Evolutionary conservation across 1,140 invertebrate genomes (phyloP).

Genomic region (Temnothorax longispinosus): DNA sequence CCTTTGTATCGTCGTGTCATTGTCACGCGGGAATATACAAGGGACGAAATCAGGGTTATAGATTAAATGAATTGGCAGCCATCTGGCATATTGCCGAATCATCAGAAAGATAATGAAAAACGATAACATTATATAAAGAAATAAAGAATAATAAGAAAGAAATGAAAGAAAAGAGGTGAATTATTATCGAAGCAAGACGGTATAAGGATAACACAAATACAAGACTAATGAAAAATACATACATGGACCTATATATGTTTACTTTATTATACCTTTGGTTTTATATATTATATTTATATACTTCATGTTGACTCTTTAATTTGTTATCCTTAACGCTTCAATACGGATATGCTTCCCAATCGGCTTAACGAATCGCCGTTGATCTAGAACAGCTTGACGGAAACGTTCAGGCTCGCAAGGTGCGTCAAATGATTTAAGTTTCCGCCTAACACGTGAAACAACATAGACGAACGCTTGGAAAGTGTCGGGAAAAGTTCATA

Average conservation of each 20-base stretch:
- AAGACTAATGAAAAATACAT: background rate
- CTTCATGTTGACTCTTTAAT: background rate
- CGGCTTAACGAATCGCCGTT: background rate
- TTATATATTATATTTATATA: background rate
- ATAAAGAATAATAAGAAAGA: background rate
- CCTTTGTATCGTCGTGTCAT: background rate
- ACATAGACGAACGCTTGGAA: constrained; percentile 25
- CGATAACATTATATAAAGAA: background rate
- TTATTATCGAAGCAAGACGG: background rate
- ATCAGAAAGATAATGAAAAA: background rate
- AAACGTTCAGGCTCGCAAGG: constrained; percentile 6
- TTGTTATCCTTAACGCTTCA: background rate
- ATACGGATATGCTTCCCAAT: background rate
- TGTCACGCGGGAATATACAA: constrained; percentile 23
- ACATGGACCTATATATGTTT: background rate
- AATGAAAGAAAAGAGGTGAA: background rate
- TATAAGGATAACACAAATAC: background rate
- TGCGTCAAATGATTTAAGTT: constrained; percentile 59
- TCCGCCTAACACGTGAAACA: constrained; percentile 60
- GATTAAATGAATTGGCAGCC: constrained; percentile 31
- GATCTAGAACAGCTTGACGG: constrained; percentile 13
- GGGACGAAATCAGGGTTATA: constrained; percentile 33
- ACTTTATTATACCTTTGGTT: background rate
- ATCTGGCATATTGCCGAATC: constrained; percentile 11
- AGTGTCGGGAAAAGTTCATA: constrained; percentile 27